These are phyloP conservation scores for Pyrocephalus nanus DNA, from an alignment of 2,797 vertebrate species.

Conservation along the genomic window DNA sequence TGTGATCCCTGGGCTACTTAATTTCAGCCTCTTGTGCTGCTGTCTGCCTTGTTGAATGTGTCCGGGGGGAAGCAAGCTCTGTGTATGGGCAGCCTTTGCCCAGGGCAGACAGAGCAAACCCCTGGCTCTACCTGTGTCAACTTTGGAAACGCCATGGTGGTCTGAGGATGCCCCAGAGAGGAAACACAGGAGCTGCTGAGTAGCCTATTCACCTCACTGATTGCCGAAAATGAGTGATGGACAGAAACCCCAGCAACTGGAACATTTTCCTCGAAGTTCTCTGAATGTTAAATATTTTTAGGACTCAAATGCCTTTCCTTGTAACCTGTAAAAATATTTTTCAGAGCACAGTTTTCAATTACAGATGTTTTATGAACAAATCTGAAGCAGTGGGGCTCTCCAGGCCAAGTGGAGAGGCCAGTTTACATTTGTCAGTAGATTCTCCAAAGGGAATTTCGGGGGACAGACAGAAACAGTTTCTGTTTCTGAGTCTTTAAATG, in stretches of 20 bases:
- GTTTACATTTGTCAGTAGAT: neutral
- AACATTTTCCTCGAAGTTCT: neutral
- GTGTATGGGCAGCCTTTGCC: neutral
- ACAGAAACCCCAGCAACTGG: neutral
- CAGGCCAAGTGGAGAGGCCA: neutral
- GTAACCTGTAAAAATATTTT: neutral
- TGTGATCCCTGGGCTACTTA: neutral
- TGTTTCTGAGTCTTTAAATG: neutral
- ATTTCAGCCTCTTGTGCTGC: neutral
- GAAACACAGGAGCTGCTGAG: neutral
- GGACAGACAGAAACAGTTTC: neutral
- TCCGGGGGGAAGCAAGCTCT: neutral
- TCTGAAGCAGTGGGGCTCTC: neutral
- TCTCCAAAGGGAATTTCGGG: neutral
- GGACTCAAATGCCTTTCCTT: neutral
- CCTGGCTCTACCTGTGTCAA: neutral
- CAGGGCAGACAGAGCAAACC: rapidly evolving
- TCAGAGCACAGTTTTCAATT: neutral
- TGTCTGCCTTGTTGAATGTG: neutral
- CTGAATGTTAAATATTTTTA: neutral
- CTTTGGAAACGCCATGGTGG: neutral
- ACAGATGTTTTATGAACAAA: neutral
- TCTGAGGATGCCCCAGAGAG: neutral
- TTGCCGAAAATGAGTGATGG: neutral
- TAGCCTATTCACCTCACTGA: neutral